Percentiles rank a stretch among this genome's conserved stretches.
Evolutionary conservation across 2,797 vertebrate genomes (phyloP).

Genomic region (Aselliscus stoliczkanus): DNA sequence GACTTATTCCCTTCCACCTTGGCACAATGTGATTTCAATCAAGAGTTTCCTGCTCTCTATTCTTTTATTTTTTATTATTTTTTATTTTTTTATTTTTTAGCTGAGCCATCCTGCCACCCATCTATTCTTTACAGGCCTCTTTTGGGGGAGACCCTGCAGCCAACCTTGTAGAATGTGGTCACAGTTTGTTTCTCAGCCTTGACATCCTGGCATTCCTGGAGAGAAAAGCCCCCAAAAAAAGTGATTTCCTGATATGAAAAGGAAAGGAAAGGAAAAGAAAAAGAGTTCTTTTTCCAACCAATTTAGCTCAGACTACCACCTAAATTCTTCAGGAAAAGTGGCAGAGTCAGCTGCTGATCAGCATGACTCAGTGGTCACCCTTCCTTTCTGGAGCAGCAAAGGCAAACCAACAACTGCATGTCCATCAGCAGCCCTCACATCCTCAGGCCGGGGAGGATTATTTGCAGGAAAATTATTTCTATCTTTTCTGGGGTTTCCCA

Average conservation of each 20-base stretch:
- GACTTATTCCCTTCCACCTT: not conserved
- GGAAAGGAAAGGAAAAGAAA: not conserved
- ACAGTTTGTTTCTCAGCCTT: not conserved
- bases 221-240: not conserved
- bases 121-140: not conserved
- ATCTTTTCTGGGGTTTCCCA: constrained; percentile 19
- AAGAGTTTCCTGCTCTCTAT: no score
- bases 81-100: no score
- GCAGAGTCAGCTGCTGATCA: not conserved
- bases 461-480: not conserved
- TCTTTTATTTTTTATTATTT: no score
- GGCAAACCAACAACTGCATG: not conserved
- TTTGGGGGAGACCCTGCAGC: not conserved
- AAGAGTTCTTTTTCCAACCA: not conserved
- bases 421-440: no score
- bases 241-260: not conserved
- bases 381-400: not conserved
- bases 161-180: not conserved
- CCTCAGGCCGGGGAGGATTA: not conserved
- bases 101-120: no score
- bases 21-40: not conserved
- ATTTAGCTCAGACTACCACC: not conserved
- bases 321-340: not conserved
- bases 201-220: not conserved
- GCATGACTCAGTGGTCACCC: not conserved